Evolutionary conservation across 2,888 invertebrate genomes (phyloP).

Genomic region (Microchrysa polita): DNA sequence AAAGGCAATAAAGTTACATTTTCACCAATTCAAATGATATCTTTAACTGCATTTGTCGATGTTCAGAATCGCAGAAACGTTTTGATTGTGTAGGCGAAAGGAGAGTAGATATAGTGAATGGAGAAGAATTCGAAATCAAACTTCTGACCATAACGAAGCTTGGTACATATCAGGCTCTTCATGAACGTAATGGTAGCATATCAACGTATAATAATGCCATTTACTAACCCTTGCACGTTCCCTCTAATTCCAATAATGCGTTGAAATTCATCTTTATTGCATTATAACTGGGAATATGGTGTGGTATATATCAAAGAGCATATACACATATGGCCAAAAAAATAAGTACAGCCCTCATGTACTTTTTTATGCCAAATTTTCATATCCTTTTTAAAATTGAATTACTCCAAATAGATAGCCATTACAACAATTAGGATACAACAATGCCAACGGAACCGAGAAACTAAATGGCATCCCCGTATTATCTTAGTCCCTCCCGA

Average conservation of each 20-base stretch:
- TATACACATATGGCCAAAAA: too few relatives aligned
- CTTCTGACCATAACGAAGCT: background rate
- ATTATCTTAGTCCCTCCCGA: too few relatives aligned
- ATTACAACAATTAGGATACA: too few relatives aligned
- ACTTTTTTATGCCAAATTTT: too few relatives aligned
- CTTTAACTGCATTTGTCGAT: slow-evolving; percentile 26
- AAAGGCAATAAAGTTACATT: slow-evolving; percentile 34
- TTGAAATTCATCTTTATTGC: slow-evolving; percentile 45
- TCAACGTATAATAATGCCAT: slow-evolving; percentile 22
- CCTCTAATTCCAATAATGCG: slow-evolving; percentile 43
- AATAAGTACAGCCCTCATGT: too few relatives aligned
- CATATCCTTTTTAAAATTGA: too few relatives aligned
- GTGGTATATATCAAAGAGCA: too few relatives aligned
- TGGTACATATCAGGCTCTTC: background rate
- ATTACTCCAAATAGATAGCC: too few relatives aligned
- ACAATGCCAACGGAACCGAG: too few relatives aligned
- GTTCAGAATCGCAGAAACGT: too few relatives aligned
- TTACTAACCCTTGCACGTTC: slow-evolving; percentile 42
- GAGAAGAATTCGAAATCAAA: slow-evolving; percentile 5
- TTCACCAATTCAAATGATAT: slow-evolving; percentile 31
- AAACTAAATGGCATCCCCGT: too few relatives aligned
- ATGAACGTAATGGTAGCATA: slow-evolving; percentile 1
- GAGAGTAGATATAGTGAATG: background rate
- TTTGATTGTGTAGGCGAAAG: too few relatives aligned
- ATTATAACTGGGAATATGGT: background rate